Evolutionary conservation across 2,797 vertebrate genomes (phyloP).

Genomic region (Pelochelys cantorii): DNA sequence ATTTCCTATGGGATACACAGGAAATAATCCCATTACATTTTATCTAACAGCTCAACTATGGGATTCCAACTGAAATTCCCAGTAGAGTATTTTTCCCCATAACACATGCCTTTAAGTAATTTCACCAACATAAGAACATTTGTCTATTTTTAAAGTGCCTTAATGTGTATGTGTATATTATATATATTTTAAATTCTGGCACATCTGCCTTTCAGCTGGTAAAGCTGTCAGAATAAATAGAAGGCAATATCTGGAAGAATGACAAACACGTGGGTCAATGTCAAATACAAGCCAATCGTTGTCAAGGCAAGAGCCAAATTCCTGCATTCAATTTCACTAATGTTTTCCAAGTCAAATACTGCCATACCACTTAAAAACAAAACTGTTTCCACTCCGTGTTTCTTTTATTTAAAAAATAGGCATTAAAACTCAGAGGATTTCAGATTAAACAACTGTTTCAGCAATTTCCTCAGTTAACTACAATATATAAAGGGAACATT

Average conservation of each 20-base stretch:
- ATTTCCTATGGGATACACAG: neutral
- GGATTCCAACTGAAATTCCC: neutral
- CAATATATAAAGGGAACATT: constrained; percentile 53
- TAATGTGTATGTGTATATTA: neutral
- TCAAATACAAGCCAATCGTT: constrained; percentile 68
- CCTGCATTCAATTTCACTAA: constrained; percentile 60
- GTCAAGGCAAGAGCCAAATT: constrained; percentile 57
- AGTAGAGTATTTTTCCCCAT: neutral
- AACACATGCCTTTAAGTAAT: neutral
- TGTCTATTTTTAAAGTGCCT: constrained; percentile 44
- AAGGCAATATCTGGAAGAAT: constrained; percentile 60
- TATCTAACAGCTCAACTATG: neutral
- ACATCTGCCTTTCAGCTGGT: constrained; percentile 65
- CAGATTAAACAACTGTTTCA: constrained; percentile 51
- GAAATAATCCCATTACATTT: rapidly evolving
- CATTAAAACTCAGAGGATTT: constrained; percentile 44
- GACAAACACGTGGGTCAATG: constrained; percentile 73
- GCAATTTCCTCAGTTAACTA: constrained; percentile 46
- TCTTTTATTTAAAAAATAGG: neutral
- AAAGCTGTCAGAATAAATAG: constrained; percentile 69
- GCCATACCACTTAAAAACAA: constrained; percentile 39
- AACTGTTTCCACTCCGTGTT: constrained; percentile 31
- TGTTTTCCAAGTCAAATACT: constrained; percentile 48
- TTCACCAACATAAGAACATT: neutral
- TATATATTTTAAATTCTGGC: constrained; percentile 52